These are phyloP conservation scores for Cryptocephalus primarius DNA, from an alignment of 2,888 invertebrate genomes.

Conservation along the genomic window DNA sequence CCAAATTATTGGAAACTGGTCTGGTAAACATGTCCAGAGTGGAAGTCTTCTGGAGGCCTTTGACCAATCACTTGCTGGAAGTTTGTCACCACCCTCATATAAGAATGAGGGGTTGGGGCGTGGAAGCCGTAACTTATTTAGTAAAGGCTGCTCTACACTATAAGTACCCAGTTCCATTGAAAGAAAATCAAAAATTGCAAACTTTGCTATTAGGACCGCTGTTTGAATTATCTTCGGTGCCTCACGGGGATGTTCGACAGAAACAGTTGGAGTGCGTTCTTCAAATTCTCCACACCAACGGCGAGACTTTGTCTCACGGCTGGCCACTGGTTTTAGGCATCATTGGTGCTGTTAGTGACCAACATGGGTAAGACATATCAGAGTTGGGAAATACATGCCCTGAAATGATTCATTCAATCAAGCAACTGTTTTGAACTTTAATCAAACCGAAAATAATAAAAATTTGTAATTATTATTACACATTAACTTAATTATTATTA, in stretches of 20 bases:
- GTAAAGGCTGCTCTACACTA: slow-evolving; percentile 85
- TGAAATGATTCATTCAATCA: background rate
- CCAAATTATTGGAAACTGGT: slow-evolving; percentile 93
- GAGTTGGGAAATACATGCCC: background rate
- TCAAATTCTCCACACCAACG: slow-evolving; percentile 84
- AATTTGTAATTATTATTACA: no score
- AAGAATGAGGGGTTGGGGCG: slow-evolving; percentile 95
- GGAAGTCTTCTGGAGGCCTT: slow-evolving; percentile 88
- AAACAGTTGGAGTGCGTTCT: slow-evolving; percentile 91
- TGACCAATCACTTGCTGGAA: slow-evolving; percentile 92
- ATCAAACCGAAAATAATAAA: no score
- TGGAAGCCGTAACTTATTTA: slow-evolving; percentile 89
- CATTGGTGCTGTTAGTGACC: slow-evolving; percentile 88
- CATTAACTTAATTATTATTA: no score
- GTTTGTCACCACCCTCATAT: slow-evolving; percentile 93
- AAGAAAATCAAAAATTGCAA: slow-evolving; percentile 81
- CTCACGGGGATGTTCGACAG: slow-evolving; percentile 88
- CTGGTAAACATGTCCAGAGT: slow-evolving; percentile 87
- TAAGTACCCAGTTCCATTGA: slow-evolving; percentile 71
- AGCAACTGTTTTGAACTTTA: background rate
- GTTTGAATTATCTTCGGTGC: slow-evolving; percentile 80
- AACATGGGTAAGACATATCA: slow-evolving; percentile 62
- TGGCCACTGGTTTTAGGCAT: slow-evolving; percentile 93
- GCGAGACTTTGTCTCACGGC: slow-evolving; percentile 84
- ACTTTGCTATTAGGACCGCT: slow-evolving; percentile 79